Base-by-base conservation (phyloP, 2,797 vertebrate species). In the Paramormyrops hopkinsi region DNA sequence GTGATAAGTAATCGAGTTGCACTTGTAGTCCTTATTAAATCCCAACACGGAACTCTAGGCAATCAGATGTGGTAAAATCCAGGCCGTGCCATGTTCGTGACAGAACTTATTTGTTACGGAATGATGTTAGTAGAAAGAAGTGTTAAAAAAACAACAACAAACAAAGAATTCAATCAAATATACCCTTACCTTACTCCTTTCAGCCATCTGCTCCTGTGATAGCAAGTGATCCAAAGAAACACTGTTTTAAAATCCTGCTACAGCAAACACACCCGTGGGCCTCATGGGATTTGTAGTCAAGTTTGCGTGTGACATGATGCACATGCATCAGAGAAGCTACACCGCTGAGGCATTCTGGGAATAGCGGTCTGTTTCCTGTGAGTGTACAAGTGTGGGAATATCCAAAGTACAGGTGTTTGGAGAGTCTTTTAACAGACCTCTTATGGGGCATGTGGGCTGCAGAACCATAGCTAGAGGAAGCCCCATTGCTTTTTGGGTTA, bases 201-300 rank as follows among this genome's bases (percentile, higher is more conserved):
- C 96, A 5, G 95, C 94, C 95, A 95, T 95, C 93, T 95, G 96
- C 90, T 96, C 96, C 96, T 96, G 96, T 93, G 95, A 95, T 95
- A 94, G 94, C 93, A 96, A 96, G 94, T 95, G 94, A 97, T 94
- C 96, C 95, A 96, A 92, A 96, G 44, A 95, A 96, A 95, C 46
- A 95, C 93, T 94, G 95, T 96, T 96, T 96, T 95, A 95, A 94
- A 93, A 91, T 93, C 84, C 90, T 93, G 92, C 91, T 89, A 92
- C 9, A 44, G 29, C 83, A 44, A 25, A 37, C 59, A 76, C 37
- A 41, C 54, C 33, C 6, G 19, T 46, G 56, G 54, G 86, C 86
- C 86, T 88, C 8, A 14, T 46, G 56, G 86, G 86, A 88, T 33
- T 37, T 65, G 86, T 62, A 87, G 86, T 87, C 86, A 25, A 46